phyloP scores from a whole-genome alignment of 2,797 vertebrate species.

The Brachymystax lenok region DNA sequence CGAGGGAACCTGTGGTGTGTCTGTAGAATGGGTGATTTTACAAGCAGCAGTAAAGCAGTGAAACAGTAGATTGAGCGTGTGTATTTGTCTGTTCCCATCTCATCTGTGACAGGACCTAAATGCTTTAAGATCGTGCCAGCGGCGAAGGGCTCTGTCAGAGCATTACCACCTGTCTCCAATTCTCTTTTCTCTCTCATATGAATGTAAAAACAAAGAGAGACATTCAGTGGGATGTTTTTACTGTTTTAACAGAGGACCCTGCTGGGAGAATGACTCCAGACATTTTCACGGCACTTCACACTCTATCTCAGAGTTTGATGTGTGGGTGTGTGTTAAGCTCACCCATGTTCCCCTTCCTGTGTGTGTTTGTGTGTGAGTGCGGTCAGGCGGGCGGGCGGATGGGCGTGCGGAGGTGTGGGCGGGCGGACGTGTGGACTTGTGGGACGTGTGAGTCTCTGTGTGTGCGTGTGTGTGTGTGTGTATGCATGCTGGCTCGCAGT shows the following conservation, averaged over 20 bases:
- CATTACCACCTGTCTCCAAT: constrained; percentile 20
- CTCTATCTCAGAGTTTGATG: background rate
- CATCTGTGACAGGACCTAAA: constrained; percentile 42
- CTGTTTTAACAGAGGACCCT: constrained; percentile 16
- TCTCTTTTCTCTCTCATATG: constrained; percentile 40
- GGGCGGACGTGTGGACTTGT: background rate
- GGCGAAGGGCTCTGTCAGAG: background rate
- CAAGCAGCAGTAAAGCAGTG: background rate
- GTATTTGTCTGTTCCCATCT: constrained; percentile 33
- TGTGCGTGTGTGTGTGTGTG: background rate
- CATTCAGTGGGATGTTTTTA: constrained; percentile 40
- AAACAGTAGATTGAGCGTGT: constrained; percentile 17
- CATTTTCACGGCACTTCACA: background rate
- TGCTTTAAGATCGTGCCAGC: constrained; percentile 32
- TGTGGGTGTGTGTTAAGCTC: background rate
- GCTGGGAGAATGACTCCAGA: constrained; percentile 41
- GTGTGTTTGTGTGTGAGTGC: background rate
- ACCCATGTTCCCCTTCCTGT: background rate
- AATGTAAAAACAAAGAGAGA: constrained; percentile 10
- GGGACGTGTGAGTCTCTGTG: background rate
- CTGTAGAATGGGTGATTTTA: background rate
- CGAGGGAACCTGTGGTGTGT: too few relatives aligned
- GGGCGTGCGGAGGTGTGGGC: constrained; percentile 19
- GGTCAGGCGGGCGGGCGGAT: background rate
- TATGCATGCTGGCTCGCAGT: background rate